A percentile compares a stretch with the other conserved stretches of the same genome.
Evolutionary conservation across 92 coral and sea anemone species (phyloP).

Genomic region (Parazoanthus darwini): DNA sequence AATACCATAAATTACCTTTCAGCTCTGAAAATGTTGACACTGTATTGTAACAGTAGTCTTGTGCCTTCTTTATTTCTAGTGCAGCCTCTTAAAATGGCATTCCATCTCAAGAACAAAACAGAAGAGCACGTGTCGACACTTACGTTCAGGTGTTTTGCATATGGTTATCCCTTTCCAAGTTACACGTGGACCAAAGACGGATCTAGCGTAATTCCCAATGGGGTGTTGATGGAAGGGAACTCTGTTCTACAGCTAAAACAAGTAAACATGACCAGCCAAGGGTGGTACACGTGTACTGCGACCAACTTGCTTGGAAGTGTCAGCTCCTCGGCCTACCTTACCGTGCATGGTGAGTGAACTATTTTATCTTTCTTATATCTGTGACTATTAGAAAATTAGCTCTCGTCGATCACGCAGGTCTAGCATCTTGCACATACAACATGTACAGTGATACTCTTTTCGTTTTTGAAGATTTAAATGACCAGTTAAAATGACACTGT

Average conservation of each 20-base stretch:
- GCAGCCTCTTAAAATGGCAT: not conserved
- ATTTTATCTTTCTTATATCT: too few relatives aligned
- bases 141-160: not conserved
- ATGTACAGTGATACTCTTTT: too few relatives aligned
- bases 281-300: slow-evolving; percentile 21
- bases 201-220: slow-evolving; percentile 16
- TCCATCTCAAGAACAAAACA: slow-evolving; percentile 10
- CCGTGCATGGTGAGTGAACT: not conserved
- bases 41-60: not conserved
- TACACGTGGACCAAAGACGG: slow-evolving; percentile 31
- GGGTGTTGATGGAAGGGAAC: not conserved
- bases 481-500: too few relatives aligned
- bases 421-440: too few relatives aligned
- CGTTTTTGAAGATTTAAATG: too few relatives aligned
- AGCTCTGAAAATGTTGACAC: not conserved
- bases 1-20: too few relatives aligned
- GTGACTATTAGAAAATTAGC: not conserved
- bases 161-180: slow-evolving; percentile 19
- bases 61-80: not conserved
- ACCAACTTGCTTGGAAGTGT: slow-evolving; percentile 15
- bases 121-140: slow-evolving; percentile 8
- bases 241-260: slow-evolving; percentile 4
- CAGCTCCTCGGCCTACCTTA: not conserved
- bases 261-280: slow-evolving; percentile 6
- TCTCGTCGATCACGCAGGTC: not conserved